A percentile compares a stretch with the other conserved stretches of the same genome.
These are phyloP conservation scores for Thalassoma bifasciatum DNA, from an alignment of 2,113 vertebrate species.

Conservation along the genomic window DNA sequence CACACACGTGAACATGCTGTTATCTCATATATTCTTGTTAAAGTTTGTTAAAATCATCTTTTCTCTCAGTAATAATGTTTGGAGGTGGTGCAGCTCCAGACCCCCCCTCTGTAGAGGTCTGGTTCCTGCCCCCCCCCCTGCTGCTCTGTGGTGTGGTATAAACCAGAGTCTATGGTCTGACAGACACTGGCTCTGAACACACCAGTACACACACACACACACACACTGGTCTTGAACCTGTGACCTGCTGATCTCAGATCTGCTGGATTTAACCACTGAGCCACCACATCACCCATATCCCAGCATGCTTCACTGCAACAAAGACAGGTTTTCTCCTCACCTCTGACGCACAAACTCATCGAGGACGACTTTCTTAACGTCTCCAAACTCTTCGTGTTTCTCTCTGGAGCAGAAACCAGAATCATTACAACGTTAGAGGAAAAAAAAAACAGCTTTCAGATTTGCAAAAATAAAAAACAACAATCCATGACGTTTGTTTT, in stretches of 20 bases:
- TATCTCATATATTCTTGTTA: too few species aligned
- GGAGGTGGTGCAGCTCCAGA: conserved; percentile 37
- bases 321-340: conserved; percentile 80
- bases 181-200: conserved; percentile 85
- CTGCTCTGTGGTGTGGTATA: conserved; percentile 87
- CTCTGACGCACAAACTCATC: conserved; percentile 93
- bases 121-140: conserved; percentile 31
- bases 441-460: too few species aligned
- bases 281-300: too few species aligned
- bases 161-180: conserved; percentile 82
- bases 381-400: conserved; percentile 87
- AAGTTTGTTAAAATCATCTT: too few species aligned
- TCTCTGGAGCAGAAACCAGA: conserved; percentile 73
- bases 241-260: neutral
- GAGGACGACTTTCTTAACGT: conserved; percentile 88
- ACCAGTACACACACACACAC: conserved; percentile 64
- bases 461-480: too few species aligned
- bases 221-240: conserved; percentile 63
- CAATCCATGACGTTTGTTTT: too few species aligned
- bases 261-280: conserved; percentile 23
- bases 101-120: conserved; percentile 20
- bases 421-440: neutral
- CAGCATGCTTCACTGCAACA: too few species aligned
- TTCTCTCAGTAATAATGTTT: conserved; percentile 38
- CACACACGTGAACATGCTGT: too few species aligned